A percentile compares a stretch with the other conserved stretches of the same genome.
phyloP scores from a whole-genome alignment of 2,113 vertebrate genomes.

The Elephantulus edwardii region DNA sequence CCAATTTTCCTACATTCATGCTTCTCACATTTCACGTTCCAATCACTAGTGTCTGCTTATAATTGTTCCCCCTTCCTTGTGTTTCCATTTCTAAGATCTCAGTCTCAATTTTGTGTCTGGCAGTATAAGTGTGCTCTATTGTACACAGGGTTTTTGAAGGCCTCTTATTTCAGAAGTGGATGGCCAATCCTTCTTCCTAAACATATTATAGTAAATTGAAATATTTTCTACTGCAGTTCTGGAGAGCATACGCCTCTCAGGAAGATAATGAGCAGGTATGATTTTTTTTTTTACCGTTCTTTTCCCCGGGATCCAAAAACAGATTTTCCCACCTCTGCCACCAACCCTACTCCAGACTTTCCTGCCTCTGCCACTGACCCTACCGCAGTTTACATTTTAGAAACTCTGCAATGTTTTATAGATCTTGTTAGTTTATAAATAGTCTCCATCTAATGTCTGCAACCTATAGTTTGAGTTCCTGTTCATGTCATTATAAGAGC shows the following conservation, averaged over 20 bases:
- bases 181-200: too few relatives aligned
- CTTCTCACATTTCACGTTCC: too few relatives aligned
- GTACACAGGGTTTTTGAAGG: too few relatives aligned
- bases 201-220: neutral
- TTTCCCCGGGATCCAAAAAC: constrained; percentile 6
- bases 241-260: neutral
- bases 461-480: neutral
- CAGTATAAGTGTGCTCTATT: too few relatives aligned
- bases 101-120: too few relatives aligned
- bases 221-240: neutral
- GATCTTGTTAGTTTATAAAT: constrained; percentile 11
- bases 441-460: neutral
- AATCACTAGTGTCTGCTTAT: too few relatives aligned
- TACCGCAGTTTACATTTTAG: neutral
- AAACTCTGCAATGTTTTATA: neutral
- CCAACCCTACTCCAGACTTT: neutral
- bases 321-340: neutral
- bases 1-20: too few relatives aligned
- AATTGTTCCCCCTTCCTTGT: too few relatives aligned
- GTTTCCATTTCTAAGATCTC: too few relatives aligned
- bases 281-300: too few relatives aligned
- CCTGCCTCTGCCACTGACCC: neutral
- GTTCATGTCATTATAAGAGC: neutral
- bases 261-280: constrained; percentile 20
- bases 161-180: too few relatives aligned